These are phyloP conservation scores for Epinotia brunnichana DNA, from an alignment of 2,888 invertebrate species.

Conservation along the genomic window DNA sequence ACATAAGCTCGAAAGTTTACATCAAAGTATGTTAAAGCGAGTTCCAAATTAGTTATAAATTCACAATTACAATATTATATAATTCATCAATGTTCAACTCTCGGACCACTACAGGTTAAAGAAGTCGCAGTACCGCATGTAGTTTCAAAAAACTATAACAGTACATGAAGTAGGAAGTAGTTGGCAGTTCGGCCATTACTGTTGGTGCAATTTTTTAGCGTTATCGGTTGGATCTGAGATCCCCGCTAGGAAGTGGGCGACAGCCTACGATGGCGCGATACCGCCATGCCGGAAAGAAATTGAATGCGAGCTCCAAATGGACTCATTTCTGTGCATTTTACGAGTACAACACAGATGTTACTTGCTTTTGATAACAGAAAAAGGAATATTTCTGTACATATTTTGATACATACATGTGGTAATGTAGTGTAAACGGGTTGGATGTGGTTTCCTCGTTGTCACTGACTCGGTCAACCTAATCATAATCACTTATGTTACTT, in stretches of 20 bases:
- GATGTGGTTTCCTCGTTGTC: background rate
- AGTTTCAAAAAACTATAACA: slow-evolving; percentile 9
- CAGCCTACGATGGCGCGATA: slow-evolving; percentile 44
- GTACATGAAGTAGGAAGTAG: slow-evolving; percentile 14
- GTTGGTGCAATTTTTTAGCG: slow-evolving; percentile 42
- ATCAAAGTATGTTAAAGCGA: too few relatives aligned
- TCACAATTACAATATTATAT: too few relatives aligned
- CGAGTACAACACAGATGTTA: slow-evolving; percentile 27
- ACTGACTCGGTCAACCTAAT: background rate
- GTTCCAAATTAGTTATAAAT: too few relatives aligned
- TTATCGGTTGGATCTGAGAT: slow-evolving; percentile 40
- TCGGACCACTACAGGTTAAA: background rate
- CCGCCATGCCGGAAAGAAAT: slow-evolving; percentile 36
- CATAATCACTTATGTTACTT: background rate
- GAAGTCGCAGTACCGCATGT: background rate
- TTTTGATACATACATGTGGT: background rate
- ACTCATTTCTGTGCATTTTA: slow-evolving; percentile 35
- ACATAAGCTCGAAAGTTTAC: too few relatives aligned
- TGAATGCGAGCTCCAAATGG: slow-evolving; percentile 39
- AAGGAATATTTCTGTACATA: slow-evolving; percentile 6
- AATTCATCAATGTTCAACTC: background rate
- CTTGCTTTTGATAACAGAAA: slow-evolving; percentile 26
- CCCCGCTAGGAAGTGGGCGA: slow-evolving; percentile 39
- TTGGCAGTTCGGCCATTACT: slow-evolving; percentile 31
- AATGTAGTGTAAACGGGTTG: background rate